Base-by-base conservation (phyloP, 2,888 invertebrate species). In the Xestia rhomboidea region DNA sequence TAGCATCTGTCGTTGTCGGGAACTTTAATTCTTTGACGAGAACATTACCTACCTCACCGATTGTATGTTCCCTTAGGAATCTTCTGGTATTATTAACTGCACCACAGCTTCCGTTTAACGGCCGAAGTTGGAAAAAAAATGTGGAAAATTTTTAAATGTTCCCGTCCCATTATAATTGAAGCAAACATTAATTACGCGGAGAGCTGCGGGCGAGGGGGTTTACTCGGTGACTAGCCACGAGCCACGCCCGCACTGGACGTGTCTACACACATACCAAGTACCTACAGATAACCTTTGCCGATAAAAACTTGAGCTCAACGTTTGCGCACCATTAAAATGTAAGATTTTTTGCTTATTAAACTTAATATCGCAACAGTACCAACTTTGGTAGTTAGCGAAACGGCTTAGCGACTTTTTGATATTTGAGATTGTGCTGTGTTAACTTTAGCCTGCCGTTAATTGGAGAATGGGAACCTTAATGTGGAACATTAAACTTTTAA, bases 111-210 rank as follows among this genome's bases (percentile, higher is more conserved):
- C 73, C 80, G 77, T 89, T 90, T 90, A 87, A 90, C 80, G 88
- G 87, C 87, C 73, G 60, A 90, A 91, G 88, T 90, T 91, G 81
- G 79, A 81, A 84, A 88, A 88, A 87, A 91, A 89, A 86, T 85
- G 78, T 77, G 84, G 69, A 84, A 85, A 87, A 77, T 88, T 90
- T 90, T 91, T 90, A 89, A 89, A 85, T 89, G 90, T 92, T 90
- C 84, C 68, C 76, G 81, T 89, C 88, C 82, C 82, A 90, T 93
- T 92, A 92, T 93, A 93, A 94, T 94, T 93, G 91, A 90, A 93
- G 92, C 92, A 94, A 94, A 94, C 91, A 93, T 93, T 93, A 93
- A 94, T 94, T 94, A 93, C 89, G 89, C 84, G 89, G 89, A 91
- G 88, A 91, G 91, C 90, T 85, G 83, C 73, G 87, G 85, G 89